A percentile compares a stretch with the other conserved stretches of the same genome.
Conservation (phyloP, 92 coral and sea anemone genomes). For the Epizoanthus ramosus region DNA sequence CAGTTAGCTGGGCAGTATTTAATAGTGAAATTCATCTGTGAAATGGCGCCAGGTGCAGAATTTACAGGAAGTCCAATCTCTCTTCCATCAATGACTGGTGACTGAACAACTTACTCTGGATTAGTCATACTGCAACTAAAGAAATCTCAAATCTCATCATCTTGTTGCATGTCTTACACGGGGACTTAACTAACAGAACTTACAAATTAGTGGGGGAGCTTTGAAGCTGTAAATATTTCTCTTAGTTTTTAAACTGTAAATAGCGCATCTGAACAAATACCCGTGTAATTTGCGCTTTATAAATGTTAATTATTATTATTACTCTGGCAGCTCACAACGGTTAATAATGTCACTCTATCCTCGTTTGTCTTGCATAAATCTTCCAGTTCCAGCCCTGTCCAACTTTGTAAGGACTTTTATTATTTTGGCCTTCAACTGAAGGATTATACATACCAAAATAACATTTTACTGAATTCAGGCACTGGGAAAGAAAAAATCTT, state of each 20-base stretch:
- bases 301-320: too few relatives aligned
- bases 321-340: constrained; percentile 1
- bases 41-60: constrained; percentile 1
- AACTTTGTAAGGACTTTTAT: constrained; percentile 1
- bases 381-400: constrained; percentile 1
- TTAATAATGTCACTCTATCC: constrained; percentile 4
- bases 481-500: not conserved
- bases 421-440: constrained; percentile 8
- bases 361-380: not conserved
- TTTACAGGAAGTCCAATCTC: constrained; percentile 5
- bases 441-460: constrained; percentile 1
- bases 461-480: not conserved
- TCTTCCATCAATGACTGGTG: not conserved
- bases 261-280: too few relatives aligned
- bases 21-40: constrained; percentile 13
- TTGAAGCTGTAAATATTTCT: constrained; percentile 12
- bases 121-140: constrained; percentile 10
- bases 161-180: constrained; percentile 13
- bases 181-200: constrained; percentile 21
- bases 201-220: constrained; percentile 7
- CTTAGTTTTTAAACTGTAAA: too few relatives aligned
- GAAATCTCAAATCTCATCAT: constrained; percentile 4
- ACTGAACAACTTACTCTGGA: constrained; percentile 16
- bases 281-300: too few relatives aligned
- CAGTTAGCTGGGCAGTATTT: not conserved